These are phyloP conservation scores for Chalcosyrphus nemorum DNA, from an alignment of 2,888 invertebrate genomes.

Conservation along the genomic window DNA sequence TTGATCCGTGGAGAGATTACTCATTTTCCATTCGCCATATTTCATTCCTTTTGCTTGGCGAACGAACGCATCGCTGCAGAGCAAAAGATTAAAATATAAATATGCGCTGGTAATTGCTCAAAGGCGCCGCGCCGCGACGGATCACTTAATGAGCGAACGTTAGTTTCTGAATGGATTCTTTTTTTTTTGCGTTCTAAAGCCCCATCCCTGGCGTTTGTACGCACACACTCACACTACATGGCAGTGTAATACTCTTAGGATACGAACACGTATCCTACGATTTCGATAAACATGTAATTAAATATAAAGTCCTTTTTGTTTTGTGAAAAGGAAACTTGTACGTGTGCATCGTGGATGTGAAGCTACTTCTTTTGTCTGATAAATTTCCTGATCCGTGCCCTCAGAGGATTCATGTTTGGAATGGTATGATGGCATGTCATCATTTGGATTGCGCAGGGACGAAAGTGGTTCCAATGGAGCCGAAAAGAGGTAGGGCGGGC, in stretches of 20 bases:
- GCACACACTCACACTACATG: too few species aligned
- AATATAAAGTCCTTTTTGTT: not conserved
- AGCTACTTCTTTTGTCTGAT: not conserved
- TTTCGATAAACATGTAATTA: slow-evolving; percentile 29
- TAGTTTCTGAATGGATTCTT: not conserved
- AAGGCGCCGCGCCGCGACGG: slow-evolving; percentile 23
- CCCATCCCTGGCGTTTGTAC: not conserved
- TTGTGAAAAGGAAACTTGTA: not conserved
- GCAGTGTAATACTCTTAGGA: not conserved
- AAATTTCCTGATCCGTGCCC: not conserved
- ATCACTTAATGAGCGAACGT: slow-evolving; percentile 34
- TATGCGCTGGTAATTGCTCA: slow-evolving; percentile 30
- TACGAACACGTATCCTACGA: not conserved
- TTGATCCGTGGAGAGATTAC: not conserved
- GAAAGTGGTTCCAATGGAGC: not conserved
- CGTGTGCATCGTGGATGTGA: not conserved
- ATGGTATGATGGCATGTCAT: not conserved
- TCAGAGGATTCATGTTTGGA: not conserved
- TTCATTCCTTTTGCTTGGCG: not conserved
- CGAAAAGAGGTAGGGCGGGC: not conserved
- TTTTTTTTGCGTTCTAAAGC: too few species aligned
- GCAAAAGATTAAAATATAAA: not conserved
- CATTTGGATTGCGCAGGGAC: not conserved
- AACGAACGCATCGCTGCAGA: not conserved
- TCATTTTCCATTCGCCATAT: not conserved